phyloP scores from a whole-genome alignment of 2,113 vertebrate species.

The Erythrocercus mccallii region DNA sequence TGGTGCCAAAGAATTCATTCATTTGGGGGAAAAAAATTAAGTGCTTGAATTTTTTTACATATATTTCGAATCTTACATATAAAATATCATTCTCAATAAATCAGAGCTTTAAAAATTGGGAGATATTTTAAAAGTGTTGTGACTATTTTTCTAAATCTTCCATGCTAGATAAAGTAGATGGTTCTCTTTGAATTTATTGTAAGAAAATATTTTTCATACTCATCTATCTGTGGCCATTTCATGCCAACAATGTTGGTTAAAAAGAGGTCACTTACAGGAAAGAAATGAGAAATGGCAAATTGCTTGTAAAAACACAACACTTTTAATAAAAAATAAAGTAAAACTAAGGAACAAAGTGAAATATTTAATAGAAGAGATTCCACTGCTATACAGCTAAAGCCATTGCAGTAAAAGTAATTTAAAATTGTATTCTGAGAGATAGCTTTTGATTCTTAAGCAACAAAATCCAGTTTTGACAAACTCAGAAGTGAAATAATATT shows the following conservation, averaged over 20 bases:
- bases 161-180: rapidly evolving
- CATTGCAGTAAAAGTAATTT: neutral
- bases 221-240: neutral
- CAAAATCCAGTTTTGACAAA: neutral
- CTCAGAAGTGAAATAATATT: neutral
- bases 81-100: neutral
- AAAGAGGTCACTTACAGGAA: neutral
- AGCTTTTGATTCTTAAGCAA: neutral
- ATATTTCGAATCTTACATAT: neutral
- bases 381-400: neutral
- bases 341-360: neutral
- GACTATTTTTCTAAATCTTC: neutral
- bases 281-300: neutral
- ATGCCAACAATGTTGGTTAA: neutral
- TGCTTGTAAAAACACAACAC: neutral
- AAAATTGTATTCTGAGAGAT: neutral
- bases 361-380: neutral
- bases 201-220: neutral
- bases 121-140: neutral
- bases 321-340: neutral
- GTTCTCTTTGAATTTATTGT: neutral
- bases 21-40: neutral
- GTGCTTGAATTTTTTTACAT: neutral
- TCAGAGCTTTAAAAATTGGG: neutral
- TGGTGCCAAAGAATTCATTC: neutral